Evolutionary conservation across 2,113 vertebrate species (phyloP), one percentile per base, ranked within the genome.

Genomic region (Seriola dumerili): DNA sequence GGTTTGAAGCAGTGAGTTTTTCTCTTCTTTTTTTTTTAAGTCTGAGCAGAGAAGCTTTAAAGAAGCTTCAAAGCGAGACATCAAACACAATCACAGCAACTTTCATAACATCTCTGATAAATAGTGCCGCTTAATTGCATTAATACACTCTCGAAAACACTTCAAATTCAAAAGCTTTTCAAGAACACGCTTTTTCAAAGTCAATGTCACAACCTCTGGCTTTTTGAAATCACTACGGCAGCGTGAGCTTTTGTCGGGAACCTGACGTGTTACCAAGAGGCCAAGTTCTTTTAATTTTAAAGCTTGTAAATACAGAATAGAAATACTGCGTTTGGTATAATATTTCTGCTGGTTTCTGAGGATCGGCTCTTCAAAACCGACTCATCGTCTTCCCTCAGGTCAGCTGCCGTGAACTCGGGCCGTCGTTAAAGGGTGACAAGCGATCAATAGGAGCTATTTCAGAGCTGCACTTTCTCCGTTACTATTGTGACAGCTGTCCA

Each of bases 371-470:
- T 9, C 44, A n/a, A 71, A 54, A 61, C 54, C 1, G 48, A 13
- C 48, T 73, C 4, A 1, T 61, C 44, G 54, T 75, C 40, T 76
- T 79, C 67, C 54, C 3, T 80, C 85, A 70, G 55, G 74, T 50
- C 7, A 62, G 79, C 64, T 21, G 13, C 34, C 42, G 44, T 63
- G 85, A 76, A 42, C 29, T 61, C 12, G 0, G 16, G 38, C 38
- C 16, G 0, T 79, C 75, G 81, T 81, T 80, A 72, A 76, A 14
- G 29, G 59, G 58, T 72, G 83, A 88, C 75, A 82, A 82, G 69
- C 54, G 83, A 77, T 86, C 80, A 72, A 83, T 86, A 75, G 0
- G 16, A 54, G 61, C 55, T 63, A 66, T 81, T 84, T 85, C 69
- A 69, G 38, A 80, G 40, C 74, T 59, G 70, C 42, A 42, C 50